phyloP scores from a whole-genome alignment of 1,140 invertebrate species.

The Brachionus asplanchnoidis region DNA sequence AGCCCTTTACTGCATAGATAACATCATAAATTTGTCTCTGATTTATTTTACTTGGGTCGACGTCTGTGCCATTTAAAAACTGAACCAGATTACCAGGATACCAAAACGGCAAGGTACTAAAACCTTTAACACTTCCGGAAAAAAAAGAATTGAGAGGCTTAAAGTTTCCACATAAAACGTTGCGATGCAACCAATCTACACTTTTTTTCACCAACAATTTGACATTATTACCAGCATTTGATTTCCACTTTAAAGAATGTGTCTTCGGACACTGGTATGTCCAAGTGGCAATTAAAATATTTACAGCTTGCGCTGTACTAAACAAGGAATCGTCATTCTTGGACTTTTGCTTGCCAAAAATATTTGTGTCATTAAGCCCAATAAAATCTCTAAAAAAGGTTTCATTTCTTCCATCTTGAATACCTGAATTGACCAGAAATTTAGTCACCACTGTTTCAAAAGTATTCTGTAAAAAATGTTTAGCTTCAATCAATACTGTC shows the following conservation, averaged over 20 bases:
- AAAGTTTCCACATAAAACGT: conserved; percentile 46
- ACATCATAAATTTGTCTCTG: not conserved
- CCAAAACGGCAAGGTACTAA: conserved; percentile 46
- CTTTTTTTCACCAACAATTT: conserved; percentile 44
- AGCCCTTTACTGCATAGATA: conserved; percentile 46
- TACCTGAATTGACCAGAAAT: not conserved
- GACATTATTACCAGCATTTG: conserved; percentile 46
- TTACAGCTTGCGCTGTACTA: conserved; percentile 48
- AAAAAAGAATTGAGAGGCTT: conserved; percentile 52
- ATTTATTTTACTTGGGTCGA: conserved; percentile 26
- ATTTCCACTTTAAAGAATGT: conserved; percentile 43
- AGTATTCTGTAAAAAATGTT: not conserved
- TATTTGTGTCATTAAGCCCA: conserved; percentile 47
- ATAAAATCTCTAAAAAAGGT: conserved; percentile 51
- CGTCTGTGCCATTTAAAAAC: conserved; percentile 47
- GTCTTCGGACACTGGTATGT: conserved; percentile 44
- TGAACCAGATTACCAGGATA: conserved; percentile 48
- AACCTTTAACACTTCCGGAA: conserved; percentile 49
- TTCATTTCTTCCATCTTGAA: not conserved
- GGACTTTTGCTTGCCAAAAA: conserved; percentile 44
- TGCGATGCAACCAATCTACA: conserved; percentile 45
- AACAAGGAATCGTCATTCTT: conserved; percentile 49
- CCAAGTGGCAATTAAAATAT: conserved; percentile 46
- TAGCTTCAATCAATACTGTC: not conserved
- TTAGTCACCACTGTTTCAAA: not conserved